Evolutionary conservation across 2,113 vertebrate genomes (phyloP).

Genomic region (Pomatostomus ruficeps): DNA sequence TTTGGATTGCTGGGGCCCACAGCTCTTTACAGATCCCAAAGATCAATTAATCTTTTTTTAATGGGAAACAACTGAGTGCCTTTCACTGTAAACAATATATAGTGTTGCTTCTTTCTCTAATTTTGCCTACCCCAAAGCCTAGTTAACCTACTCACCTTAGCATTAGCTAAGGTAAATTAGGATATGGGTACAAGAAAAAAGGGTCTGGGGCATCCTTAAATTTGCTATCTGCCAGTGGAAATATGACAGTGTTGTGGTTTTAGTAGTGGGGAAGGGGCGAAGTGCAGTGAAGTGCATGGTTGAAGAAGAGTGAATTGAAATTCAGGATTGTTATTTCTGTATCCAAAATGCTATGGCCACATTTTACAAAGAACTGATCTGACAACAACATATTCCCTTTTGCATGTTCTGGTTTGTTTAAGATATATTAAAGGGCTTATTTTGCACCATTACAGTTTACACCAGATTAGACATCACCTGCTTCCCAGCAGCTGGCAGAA

Average conservation of each 20-base stretch:
- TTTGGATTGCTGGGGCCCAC: not conserved
- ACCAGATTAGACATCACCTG: not conserved
- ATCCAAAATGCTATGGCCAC: not conserved
- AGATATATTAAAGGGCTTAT: not conserved
- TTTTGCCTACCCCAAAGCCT: not conserved
- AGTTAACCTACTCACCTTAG: not conserved
- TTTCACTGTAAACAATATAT: not conserved
- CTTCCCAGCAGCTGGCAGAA: not conserved
- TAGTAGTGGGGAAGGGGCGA: too few species aligned
- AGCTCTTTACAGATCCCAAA: not conserved
- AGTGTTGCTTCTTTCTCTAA: not conserved
- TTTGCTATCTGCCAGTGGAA: not conserved
- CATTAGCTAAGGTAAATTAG: not conserved
- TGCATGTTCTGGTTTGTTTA: not conserved
- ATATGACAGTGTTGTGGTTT: too few species aligned
- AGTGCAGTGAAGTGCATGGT: not conserved
- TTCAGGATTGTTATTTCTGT: not conserved
- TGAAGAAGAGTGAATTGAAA: not conserved
- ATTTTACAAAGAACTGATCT: not conserved
- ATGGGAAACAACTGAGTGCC: not conserved
- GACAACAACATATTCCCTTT: not conserved
- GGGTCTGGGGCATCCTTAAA: not conserved
- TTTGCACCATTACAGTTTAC: not conserved
- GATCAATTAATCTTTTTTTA: not conserved
- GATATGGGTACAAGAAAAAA: not conserved